These are phyloP conservation scores for Otolemur crassicaudatus DNA, from an alignment of 2,797 vertebrate genomes.

Conservation along the genomic window DNA sequence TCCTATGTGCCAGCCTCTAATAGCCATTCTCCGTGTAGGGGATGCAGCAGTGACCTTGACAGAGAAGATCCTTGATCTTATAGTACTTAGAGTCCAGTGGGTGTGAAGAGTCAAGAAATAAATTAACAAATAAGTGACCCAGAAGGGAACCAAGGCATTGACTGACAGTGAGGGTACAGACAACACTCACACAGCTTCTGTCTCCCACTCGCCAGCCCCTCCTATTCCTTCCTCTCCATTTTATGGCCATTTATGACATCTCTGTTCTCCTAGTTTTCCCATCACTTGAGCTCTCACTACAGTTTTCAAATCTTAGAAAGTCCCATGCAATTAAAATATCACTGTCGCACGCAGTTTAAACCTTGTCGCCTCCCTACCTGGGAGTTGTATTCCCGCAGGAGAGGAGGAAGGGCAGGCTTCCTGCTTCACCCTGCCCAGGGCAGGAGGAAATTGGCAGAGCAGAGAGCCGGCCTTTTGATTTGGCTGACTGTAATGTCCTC, in stretches of 20 bases:
- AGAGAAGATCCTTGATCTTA: background rate
- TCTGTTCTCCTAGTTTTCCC: background rate
- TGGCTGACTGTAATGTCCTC: background rate
- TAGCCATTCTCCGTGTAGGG: background rate
- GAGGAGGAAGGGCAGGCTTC: background rate
- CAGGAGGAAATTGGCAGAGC: background rate
- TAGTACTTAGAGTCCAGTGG: background rate
- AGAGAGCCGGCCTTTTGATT: background rate
- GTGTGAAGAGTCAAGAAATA: background rate
- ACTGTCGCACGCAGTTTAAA: background rate
- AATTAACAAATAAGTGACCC: background rate
- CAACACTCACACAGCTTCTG: background rate
- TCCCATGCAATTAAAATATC: background rate
- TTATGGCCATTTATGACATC: background rate
- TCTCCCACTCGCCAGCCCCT: background rate
- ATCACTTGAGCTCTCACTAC: background rate
- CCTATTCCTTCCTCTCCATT: background rate
- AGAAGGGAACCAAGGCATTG: background rate
- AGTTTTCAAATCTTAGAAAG: background rate
- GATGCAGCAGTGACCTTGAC: background rate
- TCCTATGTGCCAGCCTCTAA: background rate
- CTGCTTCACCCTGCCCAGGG: background rate
- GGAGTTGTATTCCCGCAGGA: background rate
- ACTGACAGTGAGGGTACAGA: fast-evolving
- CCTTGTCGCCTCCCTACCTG: background rate